Evolutionary conservation across 2,113 vertebrate species (phyloP), one percentile per base, ranked within the genome.

Genomic region (Myrmecophaga tridactyla): DNA sequence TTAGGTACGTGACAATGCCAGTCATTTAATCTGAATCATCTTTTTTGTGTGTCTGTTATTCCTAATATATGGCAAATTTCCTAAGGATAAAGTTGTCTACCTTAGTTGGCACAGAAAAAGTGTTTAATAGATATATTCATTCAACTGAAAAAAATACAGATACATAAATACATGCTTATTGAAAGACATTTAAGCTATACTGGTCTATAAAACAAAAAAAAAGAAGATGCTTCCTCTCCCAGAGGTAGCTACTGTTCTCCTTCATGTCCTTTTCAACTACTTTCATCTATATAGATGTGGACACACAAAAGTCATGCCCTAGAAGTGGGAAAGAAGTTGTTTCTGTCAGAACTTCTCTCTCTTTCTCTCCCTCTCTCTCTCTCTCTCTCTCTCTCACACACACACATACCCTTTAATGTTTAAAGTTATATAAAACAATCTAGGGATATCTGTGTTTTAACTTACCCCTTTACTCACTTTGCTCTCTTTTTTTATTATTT

Each of bases 401-500:
- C 20, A 13, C 5, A 60, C 20, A 12, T 4, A 1, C 1, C 7
- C 39, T 90, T 85, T 62, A 81, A 15, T 62, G 46, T 69, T 90
- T 67, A 67, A 9, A 41, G 31, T 77, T 67, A 53, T 23, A 39
- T n/a, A 20, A 63, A 41, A 15, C 2, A 41, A 29, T 36, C 14
- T 20, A 41, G 62, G 92, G 62, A 43, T 6, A 39, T 21, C 29
- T 70, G 39, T 15, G 34, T 65, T 36, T 0, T 17, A 1, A 46
- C 88, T 86, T 51, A 4, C n/a, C 67, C 4, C 14, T 34, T 1
- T 3, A n/a, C 56, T 90, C 56, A 53, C 3, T 56, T 58, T 85
- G 86, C 27, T 46, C 6, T 77, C 36, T n/a, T n/a, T n/a, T n/a
- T n/a, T 0, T 96, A 25, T 97, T 77, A 88, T 98, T 58, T 2